Evolutionary conservation across 2,797 vertebrate species (phyloP).

Genomic region (Oophaga sylvatica): DNA sequence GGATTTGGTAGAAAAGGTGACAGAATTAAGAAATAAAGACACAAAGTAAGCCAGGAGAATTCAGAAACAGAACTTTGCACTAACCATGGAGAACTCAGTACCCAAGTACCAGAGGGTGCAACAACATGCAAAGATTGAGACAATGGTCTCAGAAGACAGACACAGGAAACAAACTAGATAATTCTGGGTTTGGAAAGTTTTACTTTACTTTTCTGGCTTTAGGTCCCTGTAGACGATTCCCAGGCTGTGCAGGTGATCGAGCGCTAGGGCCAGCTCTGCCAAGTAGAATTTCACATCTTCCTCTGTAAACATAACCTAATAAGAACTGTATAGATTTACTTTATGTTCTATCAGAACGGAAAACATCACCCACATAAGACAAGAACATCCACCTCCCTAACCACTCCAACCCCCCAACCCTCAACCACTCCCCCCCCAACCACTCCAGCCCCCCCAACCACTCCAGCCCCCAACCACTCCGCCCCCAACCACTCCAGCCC

Average conservation of each 20-base stretch:
- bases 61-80: background rate
- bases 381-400: background rate
- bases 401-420: no score
- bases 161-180: background rate
- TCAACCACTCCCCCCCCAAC: no score
- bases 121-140: background rate
- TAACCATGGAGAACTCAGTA: background rate
- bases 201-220: slow-evolving; percentile 99
- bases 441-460: no score
- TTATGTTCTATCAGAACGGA: slow-evolving; percentile 69
- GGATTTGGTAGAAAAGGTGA: slow-evolving; percentile 56
- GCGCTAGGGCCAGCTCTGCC: slow-evolving; percentile 97
- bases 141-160: background rate
- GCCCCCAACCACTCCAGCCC: no score
- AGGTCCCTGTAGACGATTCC: slow-evolving; percentile 99
- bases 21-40: slow-evolving; percentile 4
- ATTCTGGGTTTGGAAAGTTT: slow-evolving; percentile 44
- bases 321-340: slow-evolving; percentile 97
- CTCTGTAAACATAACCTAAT: slow-evolving; percentile 99
- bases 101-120: slow-evolving; percentile 7
- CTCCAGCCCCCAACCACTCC: no score
- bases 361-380: background rate
- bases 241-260: slow-evolving; percentile 97
- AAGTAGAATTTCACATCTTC: slow-evolving; percentile 99
- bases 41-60: slow-evolving; percentile 17